phyloP scores from a whole-genome alignment of 2,888 invertebrate species.

The Psylliodes chrysocephalus region DNA sequence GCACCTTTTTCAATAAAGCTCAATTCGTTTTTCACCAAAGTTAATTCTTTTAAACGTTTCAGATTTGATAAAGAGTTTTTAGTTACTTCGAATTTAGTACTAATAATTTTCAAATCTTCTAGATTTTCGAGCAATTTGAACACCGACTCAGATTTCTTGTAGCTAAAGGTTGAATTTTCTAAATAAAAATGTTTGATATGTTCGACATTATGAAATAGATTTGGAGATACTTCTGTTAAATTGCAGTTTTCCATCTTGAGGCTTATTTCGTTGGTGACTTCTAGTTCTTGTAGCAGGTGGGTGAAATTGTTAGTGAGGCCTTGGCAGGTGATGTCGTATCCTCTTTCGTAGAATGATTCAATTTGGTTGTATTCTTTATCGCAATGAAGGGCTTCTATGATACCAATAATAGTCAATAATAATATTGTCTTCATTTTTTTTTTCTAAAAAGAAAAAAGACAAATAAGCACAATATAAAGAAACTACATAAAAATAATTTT shows the following conservation, averaged over 20 bases:
- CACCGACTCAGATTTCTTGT: slow-evolving; percentile 40
- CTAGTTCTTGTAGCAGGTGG: slow-evolving; percentile 52
- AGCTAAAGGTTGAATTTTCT: slow-evolving; percentile 48
- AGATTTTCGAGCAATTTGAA: slow-evolving; percentile 46
- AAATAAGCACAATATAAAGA: no score
- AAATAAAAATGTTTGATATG: slow-evolving; percentile 55
- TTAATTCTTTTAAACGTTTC: slow-evolving; percentile 45
- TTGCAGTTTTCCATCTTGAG: slow-evolving; percentile 55
- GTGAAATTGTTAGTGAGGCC: slow-evolving; percentile 48
- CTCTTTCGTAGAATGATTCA: slow-evolving; percentile 55
- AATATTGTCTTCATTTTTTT: slow-evolving; percentile 43
- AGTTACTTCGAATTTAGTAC: slow-evolving; percentile 44
- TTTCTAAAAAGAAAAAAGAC: slow-evolving; percentile 36
- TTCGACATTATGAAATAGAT: slow-evolving; percentile 53
- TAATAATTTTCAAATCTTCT: slow-evolving; percentile 45
- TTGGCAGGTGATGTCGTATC: slow-evolving; percentile 58
- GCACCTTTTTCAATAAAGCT: slow-evolving; percentile 42
- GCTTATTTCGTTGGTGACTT: slow-evolving; percentile 57
- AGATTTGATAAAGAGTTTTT: slow-evolving; percentile 46
- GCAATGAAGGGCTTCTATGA: slow-evolving; percentile 49
- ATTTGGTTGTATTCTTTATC: slow-evolving; percentile 58
- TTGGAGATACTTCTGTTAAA: slow-evolving; percentile 46
- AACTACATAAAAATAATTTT: no score
- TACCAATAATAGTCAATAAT: slow-evolving; percentile 36
- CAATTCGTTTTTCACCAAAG: slow-evolving; percentile 50